Base-by-base conservation (phyloP, 1,140 invertebrate species). In the Spodoptera litura region DNA sequence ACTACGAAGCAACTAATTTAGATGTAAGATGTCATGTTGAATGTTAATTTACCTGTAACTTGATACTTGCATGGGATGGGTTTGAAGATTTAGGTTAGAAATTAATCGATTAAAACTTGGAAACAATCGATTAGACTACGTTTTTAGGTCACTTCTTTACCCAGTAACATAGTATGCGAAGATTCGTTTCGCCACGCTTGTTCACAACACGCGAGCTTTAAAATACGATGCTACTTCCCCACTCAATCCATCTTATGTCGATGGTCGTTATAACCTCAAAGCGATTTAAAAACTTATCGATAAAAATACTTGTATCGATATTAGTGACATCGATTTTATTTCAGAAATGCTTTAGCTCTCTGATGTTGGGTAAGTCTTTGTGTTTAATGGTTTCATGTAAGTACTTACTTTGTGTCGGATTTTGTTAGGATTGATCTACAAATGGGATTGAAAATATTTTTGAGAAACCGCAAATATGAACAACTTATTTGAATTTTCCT, bases 171-270 rank as follows among this genome's bases (percentile, higher is more conserved):
- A 71, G 66, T 71, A 55, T 31, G 27, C 35, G 52, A 71, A 13
- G 52, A 55, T 55, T 15, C 27, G 68, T 53, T 55, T 15, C 27
- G 68, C 68, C n/a, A 71, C 27, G 68, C 68, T 71, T 71, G 68
- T 71, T 55, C 68, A 71, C 68, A 31, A 71, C 68, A 71, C 68
- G 68, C 68, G 68, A 71, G 68, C 68, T 71, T 68, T 56, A 71
- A 25, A 15, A 71, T 9, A 12, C 53, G 52, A 55, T 25, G 25
- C 68, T 55, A 10, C 12, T 71, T 55, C 31, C 52, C 53, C 68
- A 55, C 68, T 35, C 68, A 71, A 71, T 71, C 68, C 68, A 56
- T 71, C 68, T 55, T 38, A 25, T 56, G 56, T 55, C 68, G 68
- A 71, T 71, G 68, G 68, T 55, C 49, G 51, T 25, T 12, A 56